Evolutionary conservation across 2,797 vertebrate genomes (phyloP).

Genomic region (Epinephelus malabaricus): DNA sequence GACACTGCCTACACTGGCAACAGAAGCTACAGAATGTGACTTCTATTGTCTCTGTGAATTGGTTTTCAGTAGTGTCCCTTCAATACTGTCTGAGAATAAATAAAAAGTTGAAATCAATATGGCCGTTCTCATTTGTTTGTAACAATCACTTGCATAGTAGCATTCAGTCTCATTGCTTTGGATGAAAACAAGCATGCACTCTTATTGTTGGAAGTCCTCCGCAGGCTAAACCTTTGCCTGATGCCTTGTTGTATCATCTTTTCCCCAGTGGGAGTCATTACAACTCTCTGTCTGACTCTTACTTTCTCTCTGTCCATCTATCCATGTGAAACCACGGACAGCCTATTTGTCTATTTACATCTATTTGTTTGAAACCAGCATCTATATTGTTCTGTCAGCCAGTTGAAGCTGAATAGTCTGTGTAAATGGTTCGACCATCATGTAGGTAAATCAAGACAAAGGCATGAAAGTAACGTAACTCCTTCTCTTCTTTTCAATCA

Average conservation of each 20-base stretch:
- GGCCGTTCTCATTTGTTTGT: neutral
- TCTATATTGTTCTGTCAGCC: neutral
- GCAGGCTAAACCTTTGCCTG: neutral
- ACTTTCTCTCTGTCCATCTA: neutral
- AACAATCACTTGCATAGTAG: neutral
- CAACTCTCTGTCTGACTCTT: neutral
- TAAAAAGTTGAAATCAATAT: conserved; percentile 1
- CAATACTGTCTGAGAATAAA: neutral
- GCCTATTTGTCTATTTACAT: neutral
- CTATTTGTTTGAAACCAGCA: neutral
- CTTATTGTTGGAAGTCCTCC: neutral
- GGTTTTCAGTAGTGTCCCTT: neutral
- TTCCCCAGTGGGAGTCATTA: neutral
- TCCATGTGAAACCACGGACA: neutral
- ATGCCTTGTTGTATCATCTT: neutral
- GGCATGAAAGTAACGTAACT: neutral
- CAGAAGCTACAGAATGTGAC: neutral
- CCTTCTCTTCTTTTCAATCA: neutral
- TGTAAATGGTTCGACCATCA: neutral
- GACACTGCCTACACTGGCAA: neutral
- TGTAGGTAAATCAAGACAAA: neutral
- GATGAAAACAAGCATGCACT: too few species aligned
- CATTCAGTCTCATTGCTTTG: neutral
- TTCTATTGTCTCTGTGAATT: neutral
- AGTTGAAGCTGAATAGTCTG: conserved; percentile 1